Conservation (phyloP, 2,113 vertebrate genomes). For the Ifrita kowaldi region DNA sequence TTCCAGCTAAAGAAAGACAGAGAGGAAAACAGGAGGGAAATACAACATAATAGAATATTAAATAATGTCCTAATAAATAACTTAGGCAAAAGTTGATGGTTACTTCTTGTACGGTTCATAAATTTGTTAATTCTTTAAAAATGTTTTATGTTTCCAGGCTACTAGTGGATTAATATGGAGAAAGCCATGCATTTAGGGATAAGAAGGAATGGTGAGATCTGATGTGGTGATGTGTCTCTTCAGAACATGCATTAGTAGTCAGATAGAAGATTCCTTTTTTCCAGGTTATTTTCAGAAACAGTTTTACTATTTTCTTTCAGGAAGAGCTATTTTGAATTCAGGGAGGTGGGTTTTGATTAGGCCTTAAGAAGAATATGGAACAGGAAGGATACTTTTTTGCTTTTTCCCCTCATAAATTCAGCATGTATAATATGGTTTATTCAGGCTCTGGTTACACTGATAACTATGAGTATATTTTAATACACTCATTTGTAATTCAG, state of each 20-base stretch:
- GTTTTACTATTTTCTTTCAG: not conserved
- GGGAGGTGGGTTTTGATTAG: not conserved
- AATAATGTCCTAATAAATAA: not conserved
- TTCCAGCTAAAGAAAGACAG: not conserved
- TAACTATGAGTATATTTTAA: not conserved
- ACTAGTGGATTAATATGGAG: not conserved
- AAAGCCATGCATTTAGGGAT: not conserved
- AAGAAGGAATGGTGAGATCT: not conserved
- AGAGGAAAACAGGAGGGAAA: not conserved
- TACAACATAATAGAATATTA: not conserved
- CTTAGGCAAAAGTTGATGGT: not conserved
- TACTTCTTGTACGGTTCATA: not conserved
- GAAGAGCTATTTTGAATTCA: not conserved
- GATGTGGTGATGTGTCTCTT: not conserved
- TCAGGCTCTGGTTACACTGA: not conserved
- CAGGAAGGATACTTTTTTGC: not conserved
- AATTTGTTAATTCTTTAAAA: not conserved
- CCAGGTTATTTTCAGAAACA: not conserved
- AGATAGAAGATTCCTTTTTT: not conserved
- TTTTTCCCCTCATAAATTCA: not conserved
- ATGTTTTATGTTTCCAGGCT: not conserved
- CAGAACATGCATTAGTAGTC: not conserved
- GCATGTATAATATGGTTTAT: not conserved
- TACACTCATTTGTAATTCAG: not conserved
- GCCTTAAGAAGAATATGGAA: not conserved